phyloP scores from a whole-genome alignment of 2,113 vertebrate species.

The Lepisosteus osseus region DNA sequence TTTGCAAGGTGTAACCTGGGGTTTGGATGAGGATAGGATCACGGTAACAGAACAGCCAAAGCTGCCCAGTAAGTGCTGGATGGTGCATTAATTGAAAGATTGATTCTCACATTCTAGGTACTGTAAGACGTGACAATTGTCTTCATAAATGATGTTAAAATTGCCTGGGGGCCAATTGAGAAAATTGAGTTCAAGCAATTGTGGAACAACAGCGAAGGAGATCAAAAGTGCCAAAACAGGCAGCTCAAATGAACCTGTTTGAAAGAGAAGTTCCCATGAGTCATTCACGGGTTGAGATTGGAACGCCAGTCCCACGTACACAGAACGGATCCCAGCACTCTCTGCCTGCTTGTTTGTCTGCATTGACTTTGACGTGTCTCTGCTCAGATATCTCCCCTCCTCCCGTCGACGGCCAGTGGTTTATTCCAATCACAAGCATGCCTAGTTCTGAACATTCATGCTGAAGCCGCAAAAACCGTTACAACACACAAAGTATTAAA shows the following conservation, averaged over 20 bases:
- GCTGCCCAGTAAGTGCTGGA: slow-evolving; percentile 22
- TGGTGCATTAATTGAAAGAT: slow-evolving; percentile 41
- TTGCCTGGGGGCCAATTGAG: slow-evolving; percentile 27
- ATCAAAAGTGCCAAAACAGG: slow-evolving; percentile 31
- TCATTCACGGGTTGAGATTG: neutral
- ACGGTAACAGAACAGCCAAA: neutral
- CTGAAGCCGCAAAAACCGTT: too few relatives aligned
- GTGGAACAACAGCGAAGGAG: slow-evolving; percentile 16
- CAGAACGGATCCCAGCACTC: neutral
- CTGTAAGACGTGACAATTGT: slow-evolving; percentile 24
- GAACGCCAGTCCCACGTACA: neutral
- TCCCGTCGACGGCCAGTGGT: too few relatives aligned
- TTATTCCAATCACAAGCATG: too few relatives aligned
- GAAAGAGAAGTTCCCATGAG: slow-evolving; percentile 7
- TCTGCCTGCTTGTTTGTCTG: neutral
- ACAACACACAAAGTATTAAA: too few relatives aligned
- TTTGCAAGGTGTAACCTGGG: neutral
- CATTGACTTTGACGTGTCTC: too few relatives aligned
- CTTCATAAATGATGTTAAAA: too few relatives aligned
- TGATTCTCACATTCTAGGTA: slow-evolving; percentile 34
- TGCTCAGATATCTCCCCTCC: too few relatives aligned
- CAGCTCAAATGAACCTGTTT: slow-evolving; percentile 16
- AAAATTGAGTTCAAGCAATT: slow-evolving; percentile 18
- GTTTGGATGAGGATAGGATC: slow-evolving; percentile 4
- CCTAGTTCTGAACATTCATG: too few relatives aligned